Evolutionary conservation across 2,888 invertebrate species (phyloP).

Genomic region (Dione vanillae): DNA sequence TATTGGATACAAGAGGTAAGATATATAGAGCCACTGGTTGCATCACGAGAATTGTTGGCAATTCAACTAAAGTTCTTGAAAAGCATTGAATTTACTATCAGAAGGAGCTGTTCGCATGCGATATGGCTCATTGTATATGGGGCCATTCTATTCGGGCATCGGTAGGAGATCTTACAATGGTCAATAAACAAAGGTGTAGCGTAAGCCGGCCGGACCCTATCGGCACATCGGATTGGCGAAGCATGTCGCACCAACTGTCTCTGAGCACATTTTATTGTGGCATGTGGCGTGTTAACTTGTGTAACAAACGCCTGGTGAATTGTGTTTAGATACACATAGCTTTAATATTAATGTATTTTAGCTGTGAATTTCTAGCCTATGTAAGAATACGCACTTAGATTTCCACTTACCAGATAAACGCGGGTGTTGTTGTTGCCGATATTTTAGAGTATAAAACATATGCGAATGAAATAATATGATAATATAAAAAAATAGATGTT

Average conservation of each 20-base stretch:
- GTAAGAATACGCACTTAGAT: neutral
- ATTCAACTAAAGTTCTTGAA: constrained; percentile 26
- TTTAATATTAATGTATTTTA: constrained; percentile 28
- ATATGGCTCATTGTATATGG: constrained; percentile 62
- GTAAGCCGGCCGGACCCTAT: constrained; percentile 66
- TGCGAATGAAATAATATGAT: too few relatives aligned
- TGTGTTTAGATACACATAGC: constrained; percentile 29
- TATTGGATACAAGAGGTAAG: neutral
- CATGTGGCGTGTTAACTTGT: constrained; percentile 63
- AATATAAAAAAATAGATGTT: too few relatives aligned
- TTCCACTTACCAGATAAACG: too few relatives aligned
- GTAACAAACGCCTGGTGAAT: constrained; percentile 40
- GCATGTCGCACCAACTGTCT: constrained; percentile 76
- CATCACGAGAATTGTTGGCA: constrained; percentile 21
- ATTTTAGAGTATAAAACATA: too few relatives aligned
- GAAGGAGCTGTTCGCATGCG: constrained; percentile 42
- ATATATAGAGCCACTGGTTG: neutral
- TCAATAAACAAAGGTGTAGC: constrained; percentile 77
- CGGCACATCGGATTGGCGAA: constrained; percentile 72
- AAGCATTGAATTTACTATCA: constrained; percentile 34
- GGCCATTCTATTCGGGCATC: constrained; percentile 61
- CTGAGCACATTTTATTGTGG: constrained; percentile 73
- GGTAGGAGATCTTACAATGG: constrained; percentile 66
- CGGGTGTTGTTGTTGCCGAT: too few relatives aligned
- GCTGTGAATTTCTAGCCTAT: constrained; percentile 4